phyloP scores from a whole-genome alignment of 1,140 invertebrate genomes.

The Drosophila teissieri region DNA sequence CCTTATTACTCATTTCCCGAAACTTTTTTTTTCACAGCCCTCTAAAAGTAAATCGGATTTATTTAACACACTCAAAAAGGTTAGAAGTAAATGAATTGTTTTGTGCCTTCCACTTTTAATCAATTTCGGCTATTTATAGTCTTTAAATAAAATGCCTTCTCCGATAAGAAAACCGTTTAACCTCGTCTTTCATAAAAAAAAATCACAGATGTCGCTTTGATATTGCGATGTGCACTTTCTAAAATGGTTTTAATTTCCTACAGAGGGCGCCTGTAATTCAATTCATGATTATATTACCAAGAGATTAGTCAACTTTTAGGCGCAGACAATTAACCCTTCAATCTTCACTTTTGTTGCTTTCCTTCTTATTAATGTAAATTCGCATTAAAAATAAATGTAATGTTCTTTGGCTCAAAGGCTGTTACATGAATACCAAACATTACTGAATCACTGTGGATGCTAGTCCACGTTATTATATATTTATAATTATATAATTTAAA shows the following conservation, averaged over 20 bases:
- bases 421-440: too few relatives aligned
- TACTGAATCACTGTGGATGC: too few relatives aligned
- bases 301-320: background rate
- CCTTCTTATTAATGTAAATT: background rate
- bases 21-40: constrained; percentile 7
- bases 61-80: background rate
- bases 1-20: background rate
- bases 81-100: constrained; percentile 54
- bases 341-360: background rate
- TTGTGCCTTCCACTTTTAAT: constrained; percentile 53
- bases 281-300: background rate
- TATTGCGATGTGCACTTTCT: too few relatives aligned
- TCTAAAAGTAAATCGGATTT: constrained; percentile 54
- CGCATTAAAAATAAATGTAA: too few relatives aligned
- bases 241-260: too few relatives aligned
- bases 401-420: too few relatives aligned
- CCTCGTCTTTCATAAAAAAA: background rate
- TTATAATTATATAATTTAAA: too few relatives aligned
- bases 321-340: background rate
- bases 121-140: constrained; percentile 29
- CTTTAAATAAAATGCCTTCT: background rate
- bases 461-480: too few relatives aligned
- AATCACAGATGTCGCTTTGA: background rate
- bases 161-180: too few relatives aligned
- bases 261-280: too few relatives aligned